phyloP scores from a whole-genome alignment of 2,888 invertebrate genomes.

The Anthophora plumipes region DNA sequence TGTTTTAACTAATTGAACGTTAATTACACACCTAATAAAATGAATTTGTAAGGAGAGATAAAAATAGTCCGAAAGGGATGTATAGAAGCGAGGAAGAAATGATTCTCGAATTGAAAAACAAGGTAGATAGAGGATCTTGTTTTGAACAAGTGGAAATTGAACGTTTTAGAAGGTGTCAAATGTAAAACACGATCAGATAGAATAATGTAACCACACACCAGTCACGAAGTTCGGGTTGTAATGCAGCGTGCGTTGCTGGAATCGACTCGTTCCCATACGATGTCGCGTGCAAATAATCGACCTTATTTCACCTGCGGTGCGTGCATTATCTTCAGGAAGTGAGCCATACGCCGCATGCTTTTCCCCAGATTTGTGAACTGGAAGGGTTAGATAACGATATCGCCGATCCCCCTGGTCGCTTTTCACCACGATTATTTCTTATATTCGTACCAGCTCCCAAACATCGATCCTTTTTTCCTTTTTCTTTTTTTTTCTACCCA shows the following conservation, averaged over 20 bases:
- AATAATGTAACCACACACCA: neutral
- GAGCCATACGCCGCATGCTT: slow-evolving; percentile 52
- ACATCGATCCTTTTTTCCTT: neutral
- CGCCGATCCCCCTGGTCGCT: slow-evolving; percentile 38
- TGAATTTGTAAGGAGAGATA: no score
- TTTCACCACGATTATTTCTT: slow-evolving; percentile 50
- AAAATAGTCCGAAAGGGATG: no score
- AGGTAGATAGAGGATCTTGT: no score
- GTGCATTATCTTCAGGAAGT: slow-evolving; percentile 65
- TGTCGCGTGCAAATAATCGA: slow-evolving; percentile 58
- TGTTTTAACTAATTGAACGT: no score
- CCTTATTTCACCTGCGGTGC: slow-evolving; percentile 57
- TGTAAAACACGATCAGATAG: slow-evolving; percentile 7
- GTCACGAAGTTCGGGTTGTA: neutral
- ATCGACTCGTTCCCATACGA: slow-evolving; percentile 1
- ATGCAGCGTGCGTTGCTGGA: slow-evolving; percentile 19
- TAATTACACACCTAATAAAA: no score
- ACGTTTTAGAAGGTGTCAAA: neutral
- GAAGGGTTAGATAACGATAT: slow-evolving; percentile 64
- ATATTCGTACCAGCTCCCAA: slow-evolving; percentile 29
- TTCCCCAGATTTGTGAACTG: slow-evolving; percentile 60
- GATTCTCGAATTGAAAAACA: no score
- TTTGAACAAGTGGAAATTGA: neutral
- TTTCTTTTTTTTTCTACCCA: neutral
- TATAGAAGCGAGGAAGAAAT: no score